These are phyloP conservation scores for Alexandromys fortis DNA, from an alignment of 2,113 vertebrate genomes.

Conservation along the genomic window DNA sequence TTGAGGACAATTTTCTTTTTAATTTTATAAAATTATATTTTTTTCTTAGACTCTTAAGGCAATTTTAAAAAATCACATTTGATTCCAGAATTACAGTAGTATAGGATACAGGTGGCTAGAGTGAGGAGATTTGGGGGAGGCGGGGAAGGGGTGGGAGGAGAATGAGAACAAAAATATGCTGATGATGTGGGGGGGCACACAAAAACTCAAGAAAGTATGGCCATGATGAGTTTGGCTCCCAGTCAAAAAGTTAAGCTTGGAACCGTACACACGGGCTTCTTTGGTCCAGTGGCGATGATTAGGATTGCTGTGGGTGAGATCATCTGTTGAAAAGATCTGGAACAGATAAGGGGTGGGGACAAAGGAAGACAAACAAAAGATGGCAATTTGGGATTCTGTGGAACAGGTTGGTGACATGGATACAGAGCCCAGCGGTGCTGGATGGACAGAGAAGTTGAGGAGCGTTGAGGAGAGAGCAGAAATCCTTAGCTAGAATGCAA, in stretches of 20 bases:
- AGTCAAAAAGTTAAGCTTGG: background rate
- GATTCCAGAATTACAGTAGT: constrained; percentile 7
- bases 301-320: background rate
- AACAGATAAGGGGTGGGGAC: background rate
- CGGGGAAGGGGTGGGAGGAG: background rate
- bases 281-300: background rate
- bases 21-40: constrained; percentile 39
- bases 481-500: background rate
- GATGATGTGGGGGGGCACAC: background rate
- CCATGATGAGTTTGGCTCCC: background rate
- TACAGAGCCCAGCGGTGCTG: background rate
- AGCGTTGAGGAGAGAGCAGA: background rate
- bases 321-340: background rate
- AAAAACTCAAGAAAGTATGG: background rate
- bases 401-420: background rate
- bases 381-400: background rate
- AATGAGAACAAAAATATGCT: background rate
- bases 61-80: constrained; percentile 26
- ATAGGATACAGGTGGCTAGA: background rate
- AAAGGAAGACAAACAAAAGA: background rate
- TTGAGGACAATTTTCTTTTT: background rate
- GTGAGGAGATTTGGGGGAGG: too few relatives aligned
- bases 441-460: background rate
- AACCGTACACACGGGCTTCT: background rate
- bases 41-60: constrained; percentile 1